Evolutionary conservation across 2,113 vertebrate species (phyloP).

Genomic region (Erinaceus europaeus): DNA sequence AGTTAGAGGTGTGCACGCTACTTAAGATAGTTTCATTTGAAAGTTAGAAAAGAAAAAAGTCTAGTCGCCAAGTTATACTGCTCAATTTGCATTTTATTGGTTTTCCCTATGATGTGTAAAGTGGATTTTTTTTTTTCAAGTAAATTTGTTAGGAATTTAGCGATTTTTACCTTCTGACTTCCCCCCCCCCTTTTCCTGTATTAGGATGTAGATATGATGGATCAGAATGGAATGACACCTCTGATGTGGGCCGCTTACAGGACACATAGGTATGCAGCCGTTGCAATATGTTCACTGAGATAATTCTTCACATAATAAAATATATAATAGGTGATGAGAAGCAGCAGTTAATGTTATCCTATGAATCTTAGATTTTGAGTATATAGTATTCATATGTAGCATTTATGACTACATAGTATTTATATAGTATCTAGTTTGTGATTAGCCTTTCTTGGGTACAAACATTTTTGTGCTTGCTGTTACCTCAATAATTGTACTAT

Average conservation of each 20-base stretch:
- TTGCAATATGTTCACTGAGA: constrained; percentile 15
- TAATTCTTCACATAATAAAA: background rate
- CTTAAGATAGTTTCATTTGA: constrained; percentile 44
- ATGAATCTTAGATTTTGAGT: background rate
- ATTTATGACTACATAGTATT: background rate
- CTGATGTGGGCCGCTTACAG: constrained; percentile 99
- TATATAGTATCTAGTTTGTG: too few species aligned
- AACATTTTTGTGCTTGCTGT: background rate
- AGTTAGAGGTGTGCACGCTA: too few species aligned
- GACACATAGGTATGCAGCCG: constrained; percentile 91
- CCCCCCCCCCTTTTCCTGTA: constrained; percentile 20
- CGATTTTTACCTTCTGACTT: constrained; percentile 47
- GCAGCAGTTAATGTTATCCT: background rate
- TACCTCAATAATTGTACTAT: background rate
- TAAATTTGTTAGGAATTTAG: constrained; percentile 42
- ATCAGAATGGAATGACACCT: constrained; percentile 99
- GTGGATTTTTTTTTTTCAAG: constrained; percentile 41
- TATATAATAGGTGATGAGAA: background rate
- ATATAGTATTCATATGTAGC: background rate
- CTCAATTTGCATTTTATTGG: too few species aligned
- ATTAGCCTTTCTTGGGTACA: too few species aligned
- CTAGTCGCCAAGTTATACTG: too few species aligned
- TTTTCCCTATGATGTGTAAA: constrained; percentile 34
- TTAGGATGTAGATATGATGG: constrained; percentile 99
- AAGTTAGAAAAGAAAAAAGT: constrained; percentile 2